A percentile compares a stretch with the other conserved stretches of the same genome.
Evolutionary conservation across 2,113 vertebrate genomes (phyloP).

Genomic region (Bos javanicus): DNA sequence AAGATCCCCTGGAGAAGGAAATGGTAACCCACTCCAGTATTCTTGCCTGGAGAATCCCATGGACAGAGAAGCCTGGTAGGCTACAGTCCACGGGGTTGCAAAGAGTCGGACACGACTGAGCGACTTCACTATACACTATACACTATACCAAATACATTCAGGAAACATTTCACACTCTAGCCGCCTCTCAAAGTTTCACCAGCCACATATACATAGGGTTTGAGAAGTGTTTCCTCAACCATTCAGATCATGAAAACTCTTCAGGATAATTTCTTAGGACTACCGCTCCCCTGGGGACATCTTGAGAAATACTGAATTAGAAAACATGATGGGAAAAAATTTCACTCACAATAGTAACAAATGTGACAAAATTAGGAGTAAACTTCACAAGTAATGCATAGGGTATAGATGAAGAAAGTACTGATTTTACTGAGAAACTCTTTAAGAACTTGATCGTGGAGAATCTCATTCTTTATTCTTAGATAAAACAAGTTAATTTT

Average conservation of each 20-base stretch:
- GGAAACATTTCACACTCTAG: not conserved
- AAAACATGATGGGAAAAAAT: not conserved
- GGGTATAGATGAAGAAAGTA: not conserved
- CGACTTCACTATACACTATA: not conserved
- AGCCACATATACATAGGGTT: not conserved
- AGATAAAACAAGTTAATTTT: not conserved
- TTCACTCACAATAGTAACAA: not conserved
- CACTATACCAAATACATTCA: not conserved
- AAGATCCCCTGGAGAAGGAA: no score
- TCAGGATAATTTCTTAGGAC: not conserved
- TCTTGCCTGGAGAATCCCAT: no score
- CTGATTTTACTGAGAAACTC: not conserved
- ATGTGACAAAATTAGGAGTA: not conserved
- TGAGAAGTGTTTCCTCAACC: not conserved
- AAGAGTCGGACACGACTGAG: no score
- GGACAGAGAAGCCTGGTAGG: no score
- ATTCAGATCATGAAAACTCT: not conserved
- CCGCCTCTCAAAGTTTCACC: not conserved
- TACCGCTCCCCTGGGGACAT: not conserved
- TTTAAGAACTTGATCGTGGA: not conserved
- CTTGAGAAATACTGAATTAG: not conserved
- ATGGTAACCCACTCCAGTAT: no score
- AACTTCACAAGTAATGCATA: not conserved
- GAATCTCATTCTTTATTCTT: not conserved
- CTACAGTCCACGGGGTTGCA: no score